Base-by-base conservation (phyloP, 2,113 vertebrate genomes). In the Forbesichthys agassizii region DNA sequence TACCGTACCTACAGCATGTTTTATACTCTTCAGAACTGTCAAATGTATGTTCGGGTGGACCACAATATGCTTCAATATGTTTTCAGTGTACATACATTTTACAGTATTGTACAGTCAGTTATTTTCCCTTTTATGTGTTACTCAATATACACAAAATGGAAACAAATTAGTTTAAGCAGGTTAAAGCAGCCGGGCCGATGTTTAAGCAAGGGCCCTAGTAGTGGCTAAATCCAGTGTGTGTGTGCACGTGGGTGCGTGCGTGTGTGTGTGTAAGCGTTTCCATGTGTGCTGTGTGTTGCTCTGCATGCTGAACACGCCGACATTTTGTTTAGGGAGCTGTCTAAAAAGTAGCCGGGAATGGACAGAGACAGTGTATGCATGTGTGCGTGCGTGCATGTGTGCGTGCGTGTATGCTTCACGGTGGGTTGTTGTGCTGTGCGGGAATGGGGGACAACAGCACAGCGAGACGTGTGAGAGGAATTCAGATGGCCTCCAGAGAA, bases 241-340 rank as follows among this genome's bases (percentile, higher is more conserved):
- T 42, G 36, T 62, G 59, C 58, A 16, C 16, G 51, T 48, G 51
- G 18, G 46, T 42, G 16, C 47, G n/a, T 36, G 10, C 58, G 7
- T 61, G 27, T 20, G 53, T 48, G 36, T 14, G 48, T 47, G 11
- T 13, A 13, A 64, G 59, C 7, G 33, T 47, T 27, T 27, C 27
- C 27, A 48, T 14, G 11, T 60, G 48, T 60, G 36, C 33, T 48
- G 53, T 59, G 12, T 12, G 57, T 83, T 78, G 77, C 83, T 87
- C 75, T 71, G 36, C 70, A 87, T 90, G 88, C 80, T 11, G 66
- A 77, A 85, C 86, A 82, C 76, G 75, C 63, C 68, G 71, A 68
- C 58, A 10, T 66, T 84, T 78, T 86, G 82, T 86, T 90, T 88
- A 88, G 85, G 71, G 84, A 89, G 85, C 90, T 89, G 88, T 89